Conservation (phyloP, 2,113 vertebrate genomes). For the Gymnocephalus cernua region DNA sequence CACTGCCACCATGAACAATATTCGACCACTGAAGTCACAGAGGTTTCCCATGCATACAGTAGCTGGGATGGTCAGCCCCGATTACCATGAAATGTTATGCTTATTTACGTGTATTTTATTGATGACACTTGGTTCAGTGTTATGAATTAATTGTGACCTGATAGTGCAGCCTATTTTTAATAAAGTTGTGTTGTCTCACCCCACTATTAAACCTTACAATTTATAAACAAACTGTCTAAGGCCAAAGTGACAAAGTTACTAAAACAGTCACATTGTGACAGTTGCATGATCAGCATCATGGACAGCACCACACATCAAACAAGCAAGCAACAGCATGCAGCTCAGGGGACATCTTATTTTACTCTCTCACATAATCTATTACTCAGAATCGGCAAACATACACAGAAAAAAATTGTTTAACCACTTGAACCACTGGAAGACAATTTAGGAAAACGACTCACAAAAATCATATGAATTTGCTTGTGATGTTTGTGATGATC, state of each 20-base stretch:
- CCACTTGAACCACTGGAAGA: not conserved
- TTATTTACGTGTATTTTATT: not conserved
- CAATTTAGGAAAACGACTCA: not conserved
- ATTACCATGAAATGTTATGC: not conserved
- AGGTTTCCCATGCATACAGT: not conserved
- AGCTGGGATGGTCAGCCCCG: too few relatives aligned
- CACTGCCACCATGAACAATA: not conserved
- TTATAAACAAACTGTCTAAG: not conserved
- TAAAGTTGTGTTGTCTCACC: not conserved
- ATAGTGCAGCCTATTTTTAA: not conserved
- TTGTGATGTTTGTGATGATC: not conserved
- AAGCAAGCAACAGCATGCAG: not conserved
- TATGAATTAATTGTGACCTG: not conserved
- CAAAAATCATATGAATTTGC: not conserved
- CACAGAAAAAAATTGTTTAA: not conserved
- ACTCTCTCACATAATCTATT: not conserved
- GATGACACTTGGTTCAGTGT: not conserved
- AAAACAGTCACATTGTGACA: not conserved
- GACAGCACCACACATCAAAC: not conserved
- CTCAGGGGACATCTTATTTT: not conserved
- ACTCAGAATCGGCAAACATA: not conserved
- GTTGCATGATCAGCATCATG: not conserved
- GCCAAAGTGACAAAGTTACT: not conserved
- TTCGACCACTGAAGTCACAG: not conserved
- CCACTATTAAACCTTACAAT: not conserved